A percentile compares a stretch with the other conserved stretches of the same genome.
phyloP scores from a whole-genome alignment of 2,797 vertebrate species.

The Austrolebias charrua region DNA sequence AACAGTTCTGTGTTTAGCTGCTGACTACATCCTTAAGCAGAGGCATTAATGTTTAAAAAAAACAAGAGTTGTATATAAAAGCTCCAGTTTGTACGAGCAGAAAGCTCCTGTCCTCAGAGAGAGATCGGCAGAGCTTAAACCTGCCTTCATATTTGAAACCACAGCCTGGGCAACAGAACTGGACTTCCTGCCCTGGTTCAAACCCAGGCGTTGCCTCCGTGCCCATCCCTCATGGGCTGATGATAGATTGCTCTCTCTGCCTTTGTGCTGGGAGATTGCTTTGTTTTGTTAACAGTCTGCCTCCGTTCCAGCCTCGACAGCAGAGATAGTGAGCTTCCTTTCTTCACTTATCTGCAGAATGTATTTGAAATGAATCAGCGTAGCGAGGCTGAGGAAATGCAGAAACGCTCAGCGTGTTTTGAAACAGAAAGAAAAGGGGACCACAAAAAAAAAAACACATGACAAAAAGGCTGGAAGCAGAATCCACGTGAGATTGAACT shows the following conservation, averaged over 20 bases:
- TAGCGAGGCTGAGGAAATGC: constrained; percentile 7
- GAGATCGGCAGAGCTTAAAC: constrained; percentile 29
- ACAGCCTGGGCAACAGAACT: constrained; percentile 36
- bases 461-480: background rate
- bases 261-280: constrained; percentile 74
- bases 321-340: constrained; percentile 40
- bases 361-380: constrained; percentile 46
- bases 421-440: background rate
- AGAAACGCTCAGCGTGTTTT: background rate
- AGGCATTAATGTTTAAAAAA: too few relatives aligned
- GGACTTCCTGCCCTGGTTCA: constrained; percentile 40
- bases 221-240: constrained; percentile 48
- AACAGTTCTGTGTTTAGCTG: too few relatives aligned
- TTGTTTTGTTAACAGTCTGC: constrained; percentile 75
- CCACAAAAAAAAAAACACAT: background rate
- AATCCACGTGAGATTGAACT: background rate
- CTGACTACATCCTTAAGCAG: too few relatives aligned
- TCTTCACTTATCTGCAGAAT: constrained; percentile 52
- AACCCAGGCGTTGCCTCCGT: constrained; percentile 13
- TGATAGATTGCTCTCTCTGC: constrained; percentile 74
- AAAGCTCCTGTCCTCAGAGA: constrained; percentile 12
- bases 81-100: background rate
- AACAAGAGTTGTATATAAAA: too few relatives aligned
- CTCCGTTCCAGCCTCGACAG: constrained; percentile 52
- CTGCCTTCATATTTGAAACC: constrained; percentile 28